phyloP scores from a whole-genome alignment of 2,113 vertebrate species.

The Cnemophilus loriae region DNA sequence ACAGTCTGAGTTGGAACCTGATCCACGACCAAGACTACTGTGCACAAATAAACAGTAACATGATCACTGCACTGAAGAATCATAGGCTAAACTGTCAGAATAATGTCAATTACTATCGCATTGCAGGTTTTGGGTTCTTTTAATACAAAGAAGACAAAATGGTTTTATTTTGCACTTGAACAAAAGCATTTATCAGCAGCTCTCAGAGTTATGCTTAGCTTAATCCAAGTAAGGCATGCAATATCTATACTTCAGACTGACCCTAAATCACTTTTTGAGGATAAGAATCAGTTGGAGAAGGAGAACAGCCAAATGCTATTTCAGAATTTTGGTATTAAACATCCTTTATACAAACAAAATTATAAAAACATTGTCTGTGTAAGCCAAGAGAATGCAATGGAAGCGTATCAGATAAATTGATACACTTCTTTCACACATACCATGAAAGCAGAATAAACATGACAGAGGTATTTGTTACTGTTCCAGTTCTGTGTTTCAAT shows the following conservation, averaged over 20 bases:
- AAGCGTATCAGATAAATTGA: background rate
- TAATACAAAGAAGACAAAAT: background rate
- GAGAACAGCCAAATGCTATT: background rate
- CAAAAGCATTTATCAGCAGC: background rate
- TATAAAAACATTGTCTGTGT: background rate
- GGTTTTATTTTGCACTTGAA: background rate
- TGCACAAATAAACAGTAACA: background rate
- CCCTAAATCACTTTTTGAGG: background rate
- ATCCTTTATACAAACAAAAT: background rate
- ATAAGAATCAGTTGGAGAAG: background rate
- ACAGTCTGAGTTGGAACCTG: background rate
- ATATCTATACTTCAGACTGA: background rate
- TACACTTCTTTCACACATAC: background rate
- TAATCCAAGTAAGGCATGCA: background rate
- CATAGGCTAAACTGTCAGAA: background rate
- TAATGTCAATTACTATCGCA: background rate
- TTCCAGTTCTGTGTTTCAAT: background rate
- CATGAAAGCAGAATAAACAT: background rate
- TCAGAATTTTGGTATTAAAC: conserved; percentile 21
- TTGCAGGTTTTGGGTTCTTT: background rate
- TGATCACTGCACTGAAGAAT: background rate
- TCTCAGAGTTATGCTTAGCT: background rate
- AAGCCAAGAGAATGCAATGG: background rate
- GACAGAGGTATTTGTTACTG: background rate
- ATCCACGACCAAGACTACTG: background rate